These are phyloP conservation scores for Paragorgia papillata DNA, from an alignment of 92 coral and sea anemone species.

Conservation along the genomic window DNA sequence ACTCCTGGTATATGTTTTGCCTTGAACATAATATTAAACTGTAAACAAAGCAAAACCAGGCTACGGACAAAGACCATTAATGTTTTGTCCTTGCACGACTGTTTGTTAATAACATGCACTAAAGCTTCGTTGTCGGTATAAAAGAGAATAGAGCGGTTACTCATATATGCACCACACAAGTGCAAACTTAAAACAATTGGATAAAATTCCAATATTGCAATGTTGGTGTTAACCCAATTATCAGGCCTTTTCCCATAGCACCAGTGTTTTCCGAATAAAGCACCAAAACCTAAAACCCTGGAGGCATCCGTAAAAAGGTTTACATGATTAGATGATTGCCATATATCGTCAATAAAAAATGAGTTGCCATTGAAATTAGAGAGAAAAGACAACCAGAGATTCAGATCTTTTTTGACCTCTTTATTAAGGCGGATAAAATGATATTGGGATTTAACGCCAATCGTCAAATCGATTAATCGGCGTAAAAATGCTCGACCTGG, in stretches of 20 bases:
- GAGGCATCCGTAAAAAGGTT: conserved; percentile 44
- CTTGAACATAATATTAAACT: conserved; percentile 57
- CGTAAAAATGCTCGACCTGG: conserved; percentile 59
- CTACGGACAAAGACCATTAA: conserved; percentile 62
- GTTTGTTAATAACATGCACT: conserved; percentile 61
- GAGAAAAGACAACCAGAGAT: conserved; percentile 39
- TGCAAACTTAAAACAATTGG: conserved; percentile 47
- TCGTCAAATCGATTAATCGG: conserved; percentile 48
- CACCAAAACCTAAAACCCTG: neutral
- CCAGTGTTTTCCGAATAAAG: conserved; percentile 46
- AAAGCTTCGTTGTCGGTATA: conserved; percentile 68
- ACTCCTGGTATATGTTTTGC: no score
- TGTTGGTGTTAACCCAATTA: neutral
- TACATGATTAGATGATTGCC: neutral
- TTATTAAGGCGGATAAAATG: no score
- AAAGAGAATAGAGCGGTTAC: conserved; percentile 40
- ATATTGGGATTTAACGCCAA: conserved; percentile 27
- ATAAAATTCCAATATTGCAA: conserved; percentile 52
- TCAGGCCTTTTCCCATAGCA: conserved; percentile 46
- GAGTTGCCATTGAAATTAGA: conserved; percentile 40
- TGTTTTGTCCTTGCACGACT: conserved; percentile 57
- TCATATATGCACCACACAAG: conserved; percentile 6
- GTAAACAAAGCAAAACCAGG: conserved; percentile 47
- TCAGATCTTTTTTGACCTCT: conserved; percentile 52
- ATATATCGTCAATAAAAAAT: conserved; percentile 41